Evolutionary conservation across 2,797 vertebrate species (phyloP), one percentile per base, ranked within the genome.

Genomic region (Phrynocephalus guinanensis): DNA sequence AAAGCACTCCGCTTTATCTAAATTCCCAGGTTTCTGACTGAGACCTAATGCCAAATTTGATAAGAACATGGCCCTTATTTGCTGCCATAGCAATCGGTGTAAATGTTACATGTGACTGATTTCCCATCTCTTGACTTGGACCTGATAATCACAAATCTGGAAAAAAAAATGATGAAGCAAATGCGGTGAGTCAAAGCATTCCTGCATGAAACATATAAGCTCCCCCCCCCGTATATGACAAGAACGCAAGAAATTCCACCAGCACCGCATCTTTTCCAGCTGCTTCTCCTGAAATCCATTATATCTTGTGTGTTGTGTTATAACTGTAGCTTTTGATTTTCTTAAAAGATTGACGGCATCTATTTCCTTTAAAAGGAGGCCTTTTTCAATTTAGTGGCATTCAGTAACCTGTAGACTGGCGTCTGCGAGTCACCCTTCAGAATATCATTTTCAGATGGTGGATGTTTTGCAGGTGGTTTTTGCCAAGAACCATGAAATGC

Each of bases 331-430:
- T 95, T 96, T 97, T 95, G 92, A 93, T 95, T 94, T 94, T 94
- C 94, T 94, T 91, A 92, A 92, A 96, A 86, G 91, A 96, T 87
- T 95, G 91, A 94, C 79, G 0, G 88, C 90, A 95, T 93, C 93
- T 83, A 95, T 94, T 95, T 96, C 91, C 93, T 95, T 96, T 95
- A 93, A 95, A 95, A 96, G 90, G 89, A 86, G 88, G 88, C 93
- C 84, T 44, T 96, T 96, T 97, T 94, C 95, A 95, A 92, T 94
- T 93, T 93, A 93, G 92, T 85, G 84, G 85, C 86, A 94, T 96
- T 96, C 93, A 94, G 92, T 89, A 92, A 95, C 92, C 94, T 95
- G 91, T 88, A 96, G 93, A 94, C 93, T 93, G 94, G 90, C 89
- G 92, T 92, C 93, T 93, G 91, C 76, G 73, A 95, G 95, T 89